These are phyloP conservation scores for Cynoglossus semilaevis DNA, from an alignment of 2,113 vertebrate genomes.

Conservation along the genomic window DNA sequence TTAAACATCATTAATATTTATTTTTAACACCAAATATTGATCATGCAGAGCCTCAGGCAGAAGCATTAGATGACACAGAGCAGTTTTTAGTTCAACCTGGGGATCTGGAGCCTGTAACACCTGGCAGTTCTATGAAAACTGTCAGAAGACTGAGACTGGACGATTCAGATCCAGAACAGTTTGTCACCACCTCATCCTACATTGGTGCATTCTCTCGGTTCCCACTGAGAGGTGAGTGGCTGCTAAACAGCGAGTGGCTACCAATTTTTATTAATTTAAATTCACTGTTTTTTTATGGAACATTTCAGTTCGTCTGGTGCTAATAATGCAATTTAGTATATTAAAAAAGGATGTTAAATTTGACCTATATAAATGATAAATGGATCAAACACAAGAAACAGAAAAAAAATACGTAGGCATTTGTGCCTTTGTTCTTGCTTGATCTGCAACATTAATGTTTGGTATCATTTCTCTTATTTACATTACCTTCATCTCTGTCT, in stretches of 20 bases:
- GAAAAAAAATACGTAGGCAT: too few species aligned
- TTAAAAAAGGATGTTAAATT: too few species aligned
- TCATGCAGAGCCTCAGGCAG: too few species aligned
- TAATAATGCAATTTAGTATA: too few species aligned
- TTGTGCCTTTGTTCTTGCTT: background rate
- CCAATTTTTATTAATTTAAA: too few species aligned
- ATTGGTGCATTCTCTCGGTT: slow-evolving; percentile 69
- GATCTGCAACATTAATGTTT: background rate
- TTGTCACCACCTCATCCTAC: slow-evolving; percentile 78
- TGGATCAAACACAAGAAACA: background rate
- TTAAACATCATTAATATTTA: too few species aligned
- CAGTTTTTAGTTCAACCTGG: slow-evolving; percentile 62
- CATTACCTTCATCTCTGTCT: background rate
- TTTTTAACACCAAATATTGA: too few species aligned
- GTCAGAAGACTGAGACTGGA: slow-evolving; percentile 63
- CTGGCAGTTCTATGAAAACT: slow-evolving; percentile 67
- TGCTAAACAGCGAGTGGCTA: too few species aligned
- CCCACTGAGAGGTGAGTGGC: slow-evolving; percentile 69
- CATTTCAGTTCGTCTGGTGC: too few species aligned
- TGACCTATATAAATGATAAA: too few species aligned
- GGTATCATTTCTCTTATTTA: background rate
- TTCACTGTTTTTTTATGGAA: too few species aligned
- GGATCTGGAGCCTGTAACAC: slow-evolving; percentile 71
- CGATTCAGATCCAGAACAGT: slow-evolving; percentile 58
- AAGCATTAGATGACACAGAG: slow-evolving; percentile 25